Percentiles rank a stretch among this genome's conserved stretches.
phyloP scores from a whole-genome alignment of 2,113 vertebrate genomes.

The Guaruba guarouba region DNA sequence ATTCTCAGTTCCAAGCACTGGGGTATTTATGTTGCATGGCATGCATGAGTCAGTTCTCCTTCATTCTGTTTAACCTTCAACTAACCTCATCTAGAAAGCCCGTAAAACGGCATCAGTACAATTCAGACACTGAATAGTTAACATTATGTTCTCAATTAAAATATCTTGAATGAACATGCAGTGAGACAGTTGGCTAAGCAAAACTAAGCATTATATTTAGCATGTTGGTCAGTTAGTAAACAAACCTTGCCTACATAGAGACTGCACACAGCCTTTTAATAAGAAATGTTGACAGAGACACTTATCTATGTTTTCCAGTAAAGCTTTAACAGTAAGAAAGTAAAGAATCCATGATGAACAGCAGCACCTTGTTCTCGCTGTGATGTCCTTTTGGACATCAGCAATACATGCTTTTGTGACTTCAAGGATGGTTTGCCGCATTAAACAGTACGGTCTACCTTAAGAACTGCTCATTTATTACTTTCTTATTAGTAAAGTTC shows the following conservation, averaged over 20 bases:
- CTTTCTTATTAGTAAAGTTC: neutral
- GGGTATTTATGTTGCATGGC: neutral
- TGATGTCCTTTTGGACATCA: neutral
- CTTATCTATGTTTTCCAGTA: neutral
- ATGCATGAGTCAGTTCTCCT: neutral
- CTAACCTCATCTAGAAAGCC: neutral
- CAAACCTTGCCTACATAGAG: neutral
- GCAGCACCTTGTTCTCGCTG: fast-evolving
- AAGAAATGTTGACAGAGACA: neutral
- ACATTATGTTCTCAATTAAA: neutral
- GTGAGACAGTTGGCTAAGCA: neutral
- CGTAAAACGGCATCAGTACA: neutral
- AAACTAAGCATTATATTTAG: neutral
- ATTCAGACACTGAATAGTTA: neutral
- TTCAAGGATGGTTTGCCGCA: neutral
- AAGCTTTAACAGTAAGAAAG: neutral
- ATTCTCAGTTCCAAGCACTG: neutral
- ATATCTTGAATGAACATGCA: neutral
- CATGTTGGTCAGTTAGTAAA: neutral
- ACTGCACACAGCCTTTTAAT: fast-evolving
- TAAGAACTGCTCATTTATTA: neutral
- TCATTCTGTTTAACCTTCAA: neutral
- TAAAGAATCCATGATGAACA: neutral
- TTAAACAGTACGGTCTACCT: neutral
- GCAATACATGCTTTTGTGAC: neutral